These are phyloP conservation scores for Enchytraeus crypticus DNA, from an alignment of 2,888 invertebrate genomes.

Conservation along the genomic window DNA sequence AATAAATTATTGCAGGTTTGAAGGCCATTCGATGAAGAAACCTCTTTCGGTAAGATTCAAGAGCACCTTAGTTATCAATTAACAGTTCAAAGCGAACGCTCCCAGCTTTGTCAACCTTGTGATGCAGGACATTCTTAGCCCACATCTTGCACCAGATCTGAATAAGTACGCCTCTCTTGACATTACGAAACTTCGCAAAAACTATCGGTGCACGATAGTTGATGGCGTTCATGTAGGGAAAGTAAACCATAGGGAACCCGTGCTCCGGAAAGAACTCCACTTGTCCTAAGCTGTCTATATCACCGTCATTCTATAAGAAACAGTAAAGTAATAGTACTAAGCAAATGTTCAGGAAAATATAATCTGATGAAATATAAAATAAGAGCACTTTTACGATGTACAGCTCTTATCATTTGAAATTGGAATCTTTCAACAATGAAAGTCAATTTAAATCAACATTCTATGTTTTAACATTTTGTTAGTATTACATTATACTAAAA, in stretches of 20 bases:
- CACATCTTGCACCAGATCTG: constrained; percentile 39
- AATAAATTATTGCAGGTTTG: too few species aligned
- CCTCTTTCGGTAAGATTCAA: too few species aligned
- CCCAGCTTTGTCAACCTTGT: constrained; percentile 79
- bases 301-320: constrained; percentile 16
- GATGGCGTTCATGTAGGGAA: constrained; percentile 20
- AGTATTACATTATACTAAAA: too few species aligned
- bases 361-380: neutral
- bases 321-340: neutral
- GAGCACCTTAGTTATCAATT: constrained; percentile 67
- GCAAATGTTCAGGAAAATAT: neutral
- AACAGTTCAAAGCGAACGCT: constrained; percentile 89
- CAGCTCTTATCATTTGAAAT: neutral
- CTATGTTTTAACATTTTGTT: too few species aligned
- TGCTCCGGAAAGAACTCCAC: constrained; percentile 14
- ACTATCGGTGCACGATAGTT: constrained; percentile 38
- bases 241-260: constrained; percentile 14
- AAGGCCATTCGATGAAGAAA: too few species aligned
- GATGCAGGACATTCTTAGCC: constrained; percentile 58
- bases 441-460: too few species aligned
- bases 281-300: constrained; percentile 15
- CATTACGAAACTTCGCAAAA: constrained; percentile 39
- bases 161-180: constrained; percentile 39
- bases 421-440: too few species aligned
- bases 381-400: neutral